These are phyloP conservation scores for Fringilla coelebs DNA, from an alignment of 2,797 vertebrate species.

Conservation along the genomic window DNA sequence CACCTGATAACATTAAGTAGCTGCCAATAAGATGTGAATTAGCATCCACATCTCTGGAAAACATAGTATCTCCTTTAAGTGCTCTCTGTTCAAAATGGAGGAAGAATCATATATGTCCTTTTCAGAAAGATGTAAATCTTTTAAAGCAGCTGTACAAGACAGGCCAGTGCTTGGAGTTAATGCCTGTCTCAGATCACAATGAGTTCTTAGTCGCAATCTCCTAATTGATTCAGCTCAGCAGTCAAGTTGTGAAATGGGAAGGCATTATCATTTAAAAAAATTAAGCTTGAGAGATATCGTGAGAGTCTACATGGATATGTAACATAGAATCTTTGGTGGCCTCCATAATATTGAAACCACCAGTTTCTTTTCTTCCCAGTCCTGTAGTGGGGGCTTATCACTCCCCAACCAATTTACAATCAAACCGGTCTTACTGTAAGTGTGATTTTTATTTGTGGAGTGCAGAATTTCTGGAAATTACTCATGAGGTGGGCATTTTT, in stretches of 20 bases:
- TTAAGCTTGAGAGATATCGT: neutral
- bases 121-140: neutral
- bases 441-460: neutral
- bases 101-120: neutral
- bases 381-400: neutral
- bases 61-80: neutral
- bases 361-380: neutral
- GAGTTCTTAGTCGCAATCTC: neutral
- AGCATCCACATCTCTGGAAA: neutral
- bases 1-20: neutral
- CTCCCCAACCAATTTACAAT: neutral
- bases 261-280: neutral
- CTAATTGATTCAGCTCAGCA: neutral
- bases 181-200: neutral
- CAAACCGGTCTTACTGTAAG: rapidly evolving
- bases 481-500: neutral
- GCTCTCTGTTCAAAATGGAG: neutral
- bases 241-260: neutral
- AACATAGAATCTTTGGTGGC: neutral
- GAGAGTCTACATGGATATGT: neutral
- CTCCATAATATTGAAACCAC: neutral
- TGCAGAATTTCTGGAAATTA: neutral
- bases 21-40: slow-evolving; percentile 16
- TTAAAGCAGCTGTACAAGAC: neutral
- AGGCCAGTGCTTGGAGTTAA: neutral